Conservation (phyloP, 2,888 invertebrate genomes). For the Aethes cnicana region DNA sequence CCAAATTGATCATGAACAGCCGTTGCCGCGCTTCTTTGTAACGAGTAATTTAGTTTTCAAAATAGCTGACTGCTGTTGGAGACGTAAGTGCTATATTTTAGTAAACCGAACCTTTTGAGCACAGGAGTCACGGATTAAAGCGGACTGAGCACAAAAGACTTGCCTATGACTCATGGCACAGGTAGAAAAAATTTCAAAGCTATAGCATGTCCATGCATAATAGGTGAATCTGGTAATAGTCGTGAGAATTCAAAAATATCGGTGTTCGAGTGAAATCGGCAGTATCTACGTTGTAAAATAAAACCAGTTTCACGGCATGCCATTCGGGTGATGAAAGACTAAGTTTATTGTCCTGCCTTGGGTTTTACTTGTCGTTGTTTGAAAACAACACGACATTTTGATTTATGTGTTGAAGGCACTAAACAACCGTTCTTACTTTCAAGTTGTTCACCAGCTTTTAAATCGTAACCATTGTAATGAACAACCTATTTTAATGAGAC, state of each 20-base stretch:
- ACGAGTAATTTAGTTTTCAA: slow-evolving; percentile 11
- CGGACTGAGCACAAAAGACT: slow-evolving; percentile 46
- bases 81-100: not conserved
- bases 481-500: no score
- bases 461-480: no score
- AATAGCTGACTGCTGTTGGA: not conserved
- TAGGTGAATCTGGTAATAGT: slow-evolving; percentile 35
- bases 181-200: slow-evolving; percentile 48
- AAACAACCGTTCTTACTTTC: no score
- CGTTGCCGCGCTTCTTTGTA: slow-evolving; percentile 32
- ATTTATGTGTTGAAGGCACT: no score
- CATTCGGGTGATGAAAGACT: slow-evolving; percentile 36
- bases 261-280: slow-evolving; percentile 29
- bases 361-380: slow-evolving; percentile 19
- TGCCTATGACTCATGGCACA: slow-evolving; percentile 55
- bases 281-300: slow-evolving; percentile 20
- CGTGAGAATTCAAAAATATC: slow-evolving; percentile 34
- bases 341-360: slow-evolving; percentile 32
- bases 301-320: slow-evolving; percentile 35
- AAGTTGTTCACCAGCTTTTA: no score
- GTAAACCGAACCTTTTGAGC: slow-evolving; percentile 31
- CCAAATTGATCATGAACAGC: slow-evolving; percentile 34
- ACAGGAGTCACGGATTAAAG: slow-evolving; percentile 50
- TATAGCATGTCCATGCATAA: slow-evolving; percentile 34
- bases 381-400: slow-evolving; percentile 30